A percentile compares a stretch with the other conserved stretches of the same genome.
These are phyloP conservation scores for Micropoecilia bifurca DNA, from an alignment of 2,797 vertebrate genomes.

Conservation along the genomic window DNA sequence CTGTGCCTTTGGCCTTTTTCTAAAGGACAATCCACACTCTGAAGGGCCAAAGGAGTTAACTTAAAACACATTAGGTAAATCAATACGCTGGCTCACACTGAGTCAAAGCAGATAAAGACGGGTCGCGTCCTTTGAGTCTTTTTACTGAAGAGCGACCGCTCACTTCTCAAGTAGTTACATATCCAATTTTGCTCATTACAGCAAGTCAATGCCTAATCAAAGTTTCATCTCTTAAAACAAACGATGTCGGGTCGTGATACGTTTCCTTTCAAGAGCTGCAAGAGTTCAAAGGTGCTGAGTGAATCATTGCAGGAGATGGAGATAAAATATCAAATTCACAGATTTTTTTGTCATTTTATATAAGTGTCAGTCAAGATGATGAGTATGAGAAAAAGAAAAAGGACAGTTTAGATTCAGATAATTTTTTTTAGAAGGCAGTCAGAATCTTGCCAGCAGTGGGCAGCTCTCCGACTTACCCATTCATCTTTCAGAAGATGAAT, in stretches of 20 bases:
- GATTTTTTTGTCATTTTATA: background rate
- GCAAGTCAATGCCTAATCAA: slow-evolving; percentile 59
- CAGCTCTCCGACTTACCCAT: background rate
- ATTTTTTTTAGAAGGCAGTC: background rate
- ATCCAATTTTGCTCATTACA: slow-evolving; percentile 54
- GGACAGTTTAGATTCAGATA: background rate
- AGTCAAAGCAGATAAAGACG: slow-evolving; percentile 14
- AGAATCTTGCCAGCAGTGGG: background rate
- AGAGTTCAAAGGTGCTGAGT: background rate
- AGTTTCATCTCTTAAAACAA: slow-evolving; percentile 18
- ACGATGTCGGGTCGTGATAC: background rate
- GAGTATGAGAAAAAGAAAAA: background rate
- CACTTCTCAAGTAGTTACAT: slow-evolving; percentile 32
- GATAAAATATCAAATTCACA: background rate
- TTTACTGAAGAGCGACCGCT: slow-evolving; percentile 34
- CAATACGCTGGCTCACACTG: slow-evolving; percentile 30
- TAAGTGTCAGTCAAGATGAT: background rate
- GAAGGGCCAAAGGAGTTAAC: slow-evolving; percentile 23
- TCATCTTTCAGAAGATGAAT: background rate
- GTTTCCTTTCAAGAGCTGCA: background rate
- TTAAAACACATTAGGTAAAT: slow-evolving; percentile 47
- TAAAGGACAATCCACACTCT: slow-evolving; percentile 15
- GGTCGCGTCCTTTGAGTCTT: slow-evolving; percentile 46
- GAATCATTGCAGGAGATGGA: background rate
- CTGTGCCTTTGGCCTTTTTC: slow-evolving; percentile 13